phyloP scores from a whole-genome alignment of 2,113 vertebrate species.

The Oreochromis niloticus region DNA sequence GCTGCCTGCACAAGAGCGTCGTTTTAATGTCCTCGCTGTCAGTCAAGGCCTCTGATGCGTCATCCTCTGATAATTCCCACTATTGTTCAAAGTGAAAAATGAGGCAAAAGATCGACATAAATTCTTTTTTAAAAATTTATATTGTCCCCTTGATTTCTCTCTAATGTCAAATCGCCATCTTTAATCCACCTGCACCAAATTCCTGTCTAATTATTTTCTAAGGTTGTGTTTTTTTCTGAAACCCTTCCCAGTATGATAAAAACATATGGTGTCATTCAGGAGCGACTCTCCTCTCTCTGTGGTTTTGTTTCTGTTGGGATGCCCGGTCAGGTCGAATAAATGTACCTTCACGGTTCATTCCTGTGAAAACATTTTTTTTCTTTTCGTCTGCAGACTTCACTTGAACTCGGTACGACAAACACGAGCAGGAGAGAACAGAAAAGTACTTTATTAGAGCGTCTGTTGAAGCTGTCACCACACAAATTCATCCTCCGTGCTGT shows the following conservation, averaged over 20 bases:
- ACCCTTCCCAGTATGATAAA: neutral
- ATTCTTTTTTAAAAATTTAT: accelerated
- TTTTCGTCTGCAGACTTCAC: neutral
- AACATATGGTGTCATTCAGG: neutral
- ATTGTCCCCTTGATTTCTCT: accelerated
- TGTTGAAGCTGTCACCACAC: slow-evolving; percentile 58
- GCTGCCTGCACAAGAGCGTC: accelerated
- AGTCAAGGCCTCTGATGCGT: neutral
- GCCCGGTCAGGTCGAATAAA: neutral
- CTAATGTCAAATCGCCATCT: neutral
- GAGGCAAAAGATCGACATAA: neutral
- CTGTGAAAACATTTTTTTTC: slow-evolving; percentile 16
- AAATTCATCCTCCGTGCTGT: slow-evolving; percentile 33
- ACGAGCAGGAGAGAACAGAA: slow-evolving; percentile 22
- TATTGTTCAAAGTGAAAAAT: neutral
- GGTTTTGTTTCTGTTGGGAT: neutral
- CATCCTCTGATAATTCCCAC: accelerated
- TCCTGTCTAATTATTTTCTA: neutral
- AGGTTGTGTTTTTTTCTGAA: neutral
- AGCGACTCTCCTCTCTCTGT: neutral
- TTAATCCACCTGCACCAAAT: neutral
- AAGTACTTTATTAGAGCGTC: slow-evolving; percentile 61
- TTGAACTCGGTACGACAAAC: neutral
- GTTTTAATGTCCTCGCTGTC: neutral
- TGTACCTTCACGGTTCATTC: slow-evolving; percentile 20